phyloP scores from a whole-genome alignment of 1,140 invertebrate genomes.

The Theocolax elegans region DNA sequence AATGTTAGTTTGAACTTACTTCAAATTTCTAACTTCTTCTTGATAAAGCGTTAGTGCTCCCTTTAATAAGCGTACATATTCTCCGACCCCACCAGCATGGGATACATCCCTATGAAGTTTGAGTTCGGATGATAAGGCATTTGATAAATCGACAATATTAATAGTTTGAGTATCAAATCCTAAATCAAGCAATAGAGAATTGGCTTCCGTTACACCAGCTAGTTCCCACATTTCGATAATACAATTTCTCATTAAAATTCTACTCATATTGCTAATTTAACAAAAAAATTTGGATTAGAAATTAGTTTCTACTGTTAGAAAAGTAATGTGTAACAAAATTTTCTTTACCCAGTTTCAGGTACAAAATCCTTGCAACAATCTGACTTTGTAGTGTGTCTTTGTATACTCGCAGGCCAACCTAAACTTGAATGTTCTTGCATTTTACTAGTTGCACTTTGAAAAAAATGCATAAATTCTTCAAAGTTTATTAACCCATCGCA shows the following conservation, averaged over 20 bases:
- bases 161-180: conserved; percentile 76
- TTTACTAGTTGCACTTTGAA: conserved; percentile 68
- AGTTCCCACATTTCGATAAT: conserved; percentile 80
- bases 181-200: conserved; percentile 74
- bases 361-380: conserved; percentile 48
- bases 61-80: conserved; percentile 68
- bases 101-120: conserved; percentile 68
- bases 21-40: conserved; percentile 71
- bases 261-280: conserved; percentile 58
- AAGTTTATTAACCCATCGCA: conserved; percentile 76
- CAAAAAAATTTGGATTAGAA: conserved; percentile 1
- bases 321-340: neutral
- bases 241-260: conserved; percentile 56
- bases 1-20: no score
- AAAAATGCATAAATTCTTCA: conserved; percentile 74
- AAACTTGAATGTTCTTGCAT: conserved; percentile 55
- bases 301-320: neutral
- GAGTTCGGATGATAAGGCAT: conserved; percentile 80
- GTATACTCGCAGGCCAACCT: conserved; percentile 49
- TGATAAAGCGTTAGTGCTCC: conserved; percentile 72
- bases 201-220: conserved; percentile 74
- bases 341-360: conserved; percentile 52
- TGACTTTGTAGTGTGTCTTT: conserved; percentile 48
- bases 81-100: conserved; percentile 58
- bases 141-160: conserved; percentile 76